Conservation (phyloP, 2,113 vertebrate genomes). For the Bos indicus region DNA sequence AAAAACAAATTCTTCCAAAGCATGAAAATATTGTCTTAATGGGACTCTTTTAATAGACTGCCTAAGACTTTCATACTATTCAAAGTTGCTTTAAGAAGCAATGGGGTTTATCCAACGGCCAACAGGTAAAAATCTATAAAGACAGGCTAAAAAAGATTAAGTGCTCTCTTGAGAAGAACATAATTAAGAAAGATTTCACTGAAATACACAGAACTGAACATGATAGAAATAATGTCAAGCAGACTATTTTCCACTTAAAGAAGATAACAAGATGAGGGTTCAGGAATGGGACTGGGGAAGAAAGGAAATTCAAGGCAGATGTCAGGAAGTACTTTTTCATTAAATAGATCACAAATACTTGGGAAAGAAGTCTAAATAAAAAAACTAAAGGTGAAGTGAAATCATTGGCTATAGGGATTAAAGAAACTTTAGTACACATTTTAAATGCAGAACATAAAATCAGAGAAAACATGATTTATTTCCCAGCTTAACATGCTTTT, state of each 20-base stretch:
- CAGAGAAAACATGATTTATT: background rate
- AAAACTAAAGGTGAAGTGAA: constrained; percentile 16
- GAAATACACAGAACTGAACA: constrained; percentile 66
- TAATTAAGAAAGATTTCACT: constrained; percentile 74
- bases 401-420: background rate
- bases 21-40: constrained; percentile 19
- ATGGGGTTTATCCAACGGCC: constrained; percentile 53
- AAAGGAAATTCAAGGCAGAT: constrained; percentile 74
- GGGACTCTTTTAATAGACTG: background rate
- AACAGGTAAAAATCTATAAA: constrained; percentile 68
- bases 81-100: constrained; percentile 26
- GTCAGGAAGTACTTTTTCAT: constrained; percentile 70
- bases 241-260: constrained; percentile 64
- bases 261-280: constrained; percentile 68
- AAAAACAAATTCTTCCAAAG: background rate
- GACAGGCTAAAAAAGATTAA: constrained; percentile 65
- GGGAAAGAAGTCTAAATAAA: constrained; percentile 25
- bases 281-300: constrained; percentile 37
- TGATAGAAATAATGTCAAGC: constrained; percentile 66
- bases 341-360: constrained; percentile 42
- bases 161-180: constrained; percentile 53
- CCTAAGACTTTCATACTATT: constrained; percentile 8
- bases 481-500: background rate
- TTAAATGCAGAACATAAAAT: background rate
- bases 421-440: background rate